Base-by-base conservation (phyloP, 2,113 vertebrate genomes). In the Notarius quadriscutis region DNA sequence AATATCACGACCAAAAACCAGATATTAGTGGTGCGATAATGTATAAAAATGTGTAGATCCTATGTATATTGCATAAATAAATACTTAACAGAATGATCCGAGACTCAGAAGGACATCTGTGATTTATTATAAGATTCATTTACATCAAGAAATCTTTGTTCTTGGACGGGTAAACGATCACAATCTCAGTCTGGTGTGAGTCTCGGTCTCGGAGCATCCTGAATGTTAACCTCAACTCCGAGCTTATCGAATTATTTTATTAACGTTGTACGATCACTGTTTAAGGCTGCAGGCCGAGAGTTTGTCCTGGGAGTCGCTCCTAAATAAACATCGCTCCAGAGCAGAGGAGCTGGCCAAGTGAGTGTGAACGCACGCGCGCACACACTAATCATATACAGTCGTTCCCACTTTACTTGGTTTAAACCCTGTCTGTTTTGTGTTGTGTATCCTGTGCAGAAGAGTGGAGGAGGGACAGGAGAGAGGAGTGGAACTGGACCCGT, bases 281-380 rank as follows among this genome's bases (percentile, higher is more conserved):
- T 93, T 86, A 78, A 96, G 96, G 89, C 88, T 96, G 34, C 92
- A 95, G 83, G 84, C 87, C 81, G 95, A 96, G 91, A 93, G 92
- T 90, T 83, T 91, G 4, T 92, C 94, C 27, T 96, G 96, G 95
- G 93, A 94, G 80, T 82, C 91, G 0, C 92, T 96, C 27, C 65
- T 96, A n/a, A 91, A 91, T 72, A 95, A 95, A 92, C 95, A 96
- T 88, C 83, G 74, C 15, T 84, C 69, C 74, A 94, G 92, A 92
- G 93, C 94, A 80, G 92, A 95, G 50, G 91, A 94, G 71, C 74
- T 96, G 81, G 83, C 94, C 91, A 92, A 87, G 96, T 96, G 80
- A 92, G 88, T 65, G 55, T 74, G 9, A 30, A 1, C n/a, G 7
- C 67, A 58, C 22, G 25, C 22, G 22, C 62, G 8, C 30, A 34